phyloP scores from a whole-genome alignment of 2,113 vertebrate genomes.

The Hepsetus odoe region DNA sequence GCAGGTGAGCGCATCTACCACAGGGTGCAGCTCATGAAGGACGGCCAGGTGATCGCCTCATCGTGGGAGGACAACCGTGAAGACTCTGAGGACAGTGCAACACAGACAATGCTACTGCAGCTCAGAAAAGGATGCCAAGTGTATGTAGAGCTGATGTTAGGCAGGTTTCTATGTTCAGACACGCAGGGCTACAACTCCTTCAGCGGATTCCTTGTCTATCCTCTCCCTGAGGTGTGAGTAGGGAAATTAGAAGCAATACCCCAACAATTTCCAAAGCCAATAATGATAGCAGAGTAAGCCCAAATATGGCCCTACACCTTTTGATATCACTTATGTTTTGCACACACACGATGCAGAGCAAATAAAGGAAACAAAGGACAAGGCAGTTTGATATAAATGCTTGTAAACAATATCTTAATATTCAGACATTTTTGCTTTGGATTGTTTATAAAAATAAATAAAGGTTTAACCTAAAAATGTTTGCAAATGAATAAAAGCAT shows the following conservation, averaged over 20 bases:
- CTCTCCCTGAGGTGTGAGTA: slow-evolving; percentile 5
- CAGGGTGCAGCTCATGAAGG: slow-evolving; percentile 66
- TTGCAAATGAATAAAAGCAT: too few species aligned
- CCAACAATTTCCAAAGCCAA: background rate
- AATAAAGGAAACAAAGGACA: too few species aligned
- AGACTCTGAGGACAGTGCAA: slow-evolving; percentile 69
- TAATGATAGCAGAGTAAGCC: background rate
- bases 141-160: slow-evolving; percentile 64
- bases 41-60: slow-evolving; percentile 34
- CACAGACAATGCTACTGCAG: slow-evolving; percentile 62
- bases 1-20: slow-evolving; percentile 59
- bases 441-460: too few species aligned
- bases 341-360: background rate
- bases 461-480: too few species aligned
- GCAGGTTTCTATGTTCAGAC: slow-evolving; percentile 66
- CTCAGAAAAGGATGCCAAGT: slow-evolving; percentile 67
- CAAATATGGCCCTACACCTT: background rate
- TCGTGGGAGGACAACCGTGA: slow-evolving; percentile 75
- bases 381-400: too few species aligned
- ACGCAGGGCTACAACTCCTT: slow-evolving; percentile 63
- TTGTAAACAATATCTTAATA: too few species aligned
- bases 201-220: slow-evolving; percentile 73
- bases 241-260: background rate
- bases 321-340: background rate
- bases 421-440: too few species aligned